These are phyloP conservation scores for Rhaphigaster nebulosa DNA, from an alignment of 2,888 invertebrate genomes.

Conservation along the genomic window DNA sequence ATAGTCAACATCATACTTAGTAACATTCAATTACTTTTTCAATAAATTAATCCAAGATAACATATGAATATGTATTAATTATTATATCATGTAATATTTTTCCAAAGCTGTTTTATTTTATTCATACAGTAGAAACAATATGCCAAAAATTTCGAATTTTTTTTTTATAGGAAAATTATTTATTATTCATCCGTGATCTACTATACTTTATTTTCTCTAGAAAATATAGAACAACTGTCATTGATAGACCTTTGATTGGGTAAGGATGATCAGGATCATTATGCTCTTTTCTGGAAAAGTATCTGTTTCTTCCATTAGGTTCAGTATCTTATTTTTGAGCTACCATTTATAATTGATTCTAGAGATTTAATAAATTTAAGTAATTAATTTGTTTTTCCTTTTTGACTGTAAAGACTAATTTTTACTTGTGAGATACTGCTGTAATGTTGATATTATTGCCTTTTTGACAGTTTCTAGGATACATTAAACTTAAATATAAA, in stretches of 20 bases:
- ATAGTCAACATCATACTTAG: background rate
- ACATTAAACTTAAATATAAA: background rate
- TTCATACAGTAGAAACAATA: too few species aligned
- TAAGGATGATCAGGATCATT: background rate
- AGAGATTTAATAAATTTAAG: background rate
- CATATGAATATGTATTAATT: too few species aligned
- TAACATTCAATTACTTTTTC: too few species aligned
- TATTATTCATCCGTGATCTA: background rate
- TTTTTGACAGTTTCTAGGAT: constrained; percentile 21
- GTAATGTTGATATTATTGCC: constrained; percentile 22
- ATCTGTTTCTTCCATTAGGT: constrained; percentile 20
- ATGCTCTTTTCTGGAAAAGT: background rate
- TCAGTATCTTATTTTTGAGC: background rate
- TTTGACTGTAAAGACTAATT: background rate
- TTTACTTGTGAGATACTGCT: background rate
- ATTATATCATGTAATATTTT: too few species aligned
- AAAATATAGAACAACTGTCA: background rate
- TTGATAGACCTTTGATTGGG: background rate
- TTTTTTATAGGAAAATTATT: too few species aligned
- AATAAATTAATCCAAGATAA: background rate
- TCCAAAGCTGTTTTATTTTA: too few species aligned
- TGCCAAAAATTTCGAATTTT: too few species aligned
- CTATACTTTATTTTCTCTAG: background rate
- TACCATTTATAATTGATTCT: background rate
- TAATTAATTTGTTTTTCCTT: background rate